Base-by-base conservation (phyloP, 64 coral and sea anemone species). In the Stylophora pistillata region DNA sequence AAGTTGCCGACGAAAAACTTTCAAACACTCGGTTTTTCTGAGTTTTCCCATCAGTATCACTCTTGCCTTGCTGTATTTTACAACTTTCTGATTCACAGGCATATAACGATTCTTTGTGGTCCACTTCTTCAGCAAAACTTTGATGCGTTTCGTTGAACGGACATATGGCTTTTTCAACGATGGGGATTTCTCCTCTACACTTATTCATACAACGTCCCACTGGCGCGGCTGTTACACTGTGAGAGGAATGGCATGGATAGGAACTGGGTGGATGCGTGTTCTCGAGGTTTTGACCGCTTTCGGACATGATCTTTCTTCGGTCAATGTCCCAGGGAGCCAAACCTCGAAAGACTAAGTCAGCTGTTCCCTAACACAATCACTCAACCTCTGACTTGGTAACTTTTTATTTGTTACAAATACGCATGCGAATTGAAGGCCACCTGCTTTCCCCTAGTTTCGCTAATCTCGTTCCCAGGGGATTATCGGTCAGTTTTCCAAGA, bases 341-440 rank as follows among this genome's bases (percentile, higher is more conserved):
- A 87, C 82, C 53, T 32, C 85, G 87, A 74, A 79, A 73, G 26
- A 82, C 58, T 41, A 41, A 92, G 86, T 97, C 95, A 97, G 95
- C 95, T 97, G 95, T 97, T 97, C 91, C 75, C 86, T 73, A 93
- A 78, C 91, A 87, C 89, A 97, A 97, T 97, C 95, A 97, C 90
- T 93, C 95, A 93, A 85, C 72, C 75, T 93, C 56, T 73, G 94
- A 96, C 86, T 89, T 93, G 90, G 91, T 93, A 85, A 93, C 93
- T 87, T 91, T 96, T 97, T 97, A 93, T 97, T 96, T 96, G 95
- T 88, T 87, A 37, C 74, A 16, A 74, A 27, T 3, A 76, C 95
- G 89, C 95, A 97, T 97, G 95, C 95, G 95, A 72, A 97, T 26
- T 74, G 21, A 17, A 18, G 53, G 54, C 91, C 91, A 81, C 94